Evolutionary conservation across 2,113 vertebrate species (phyloP), one percentile per base, ranked within the genome.

Genomic region (Ibidorhyncha struthersii): DNA sequence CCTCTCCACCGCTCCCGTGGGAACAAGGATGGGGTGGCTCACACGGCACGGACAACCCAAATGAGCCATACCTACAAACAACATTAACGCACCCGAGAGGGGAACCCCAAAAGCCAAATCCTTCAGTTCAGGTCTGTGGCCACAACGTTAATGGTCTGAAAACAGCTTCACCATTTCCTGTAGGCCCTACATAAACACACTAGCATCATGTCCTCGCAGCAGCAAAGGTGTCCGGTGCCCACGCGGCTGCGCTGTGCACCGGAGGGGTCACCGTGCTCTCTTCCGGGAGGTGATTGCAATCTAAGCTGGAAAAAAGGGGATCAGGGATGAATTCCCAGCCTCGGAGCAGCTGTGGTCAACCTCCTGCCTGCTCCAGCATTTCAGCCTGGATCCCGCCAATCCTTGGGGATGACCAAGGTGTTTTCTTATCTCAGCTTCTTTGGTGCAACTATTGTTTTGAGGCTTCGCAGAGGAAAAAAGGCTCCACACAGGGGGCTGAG

Each of bases 161-260:
- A 36, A 1, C 55, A 82, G 47, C 36, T 50, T 22, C 56, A 62
- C 27, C 10, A 26, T 22, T 23, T 73, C 27, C 71, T 73, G 43
- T 36, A 71, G 71, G 34, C 14, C 36, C 85, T 83, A 69, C 30
- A 9, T 9, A 63, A 90, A 76, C 8, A 36, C 1, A 8, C 0
- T 2, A 61, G 45, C 14, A 25, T 23, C 8, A 1, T 2, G 14
- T 50, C 38, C 30, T 49, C 4, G 2, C 77, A 86, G 47, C 67
- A 81, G 38, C 2, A 4, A 61, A 73, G 70, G 34, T 55, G 45
- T 25, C 32, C 2, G 1, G 55, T 41, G 65, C 29, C 26, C 55
- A 56, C 0, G 0, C 0, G 0, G 14, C 53, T 58, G 61, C 3
- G 2, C 56, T 40, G 34, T 18, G 34, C 41, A 29, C 8, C 0